phyloP scores from a whole-genome alignment of 2,888 invertebrate species.

The Caenorhabditis doughertyi region DNA sequence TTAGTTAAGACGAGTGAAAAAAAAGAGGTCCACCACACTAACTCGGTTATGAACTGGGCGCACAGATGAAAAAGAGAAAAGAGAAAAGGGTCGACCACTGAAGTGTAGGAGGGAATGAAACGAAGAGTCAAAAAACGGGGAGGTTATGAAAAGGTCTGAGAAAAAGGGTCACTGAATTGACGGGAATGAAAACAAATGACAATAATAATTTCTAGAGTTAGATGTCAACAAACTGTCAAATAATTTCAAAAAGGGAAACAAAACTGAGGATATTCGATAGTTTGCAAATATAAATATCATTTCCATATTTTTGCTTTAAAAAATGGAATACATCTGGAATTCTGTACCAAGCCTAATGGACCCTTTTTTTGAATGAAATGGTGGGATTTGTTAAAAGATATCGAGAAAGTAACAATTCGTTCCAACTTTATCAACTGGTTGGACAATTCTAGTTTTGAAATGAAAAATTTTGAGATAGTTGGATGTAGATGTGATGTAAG shows the following conservation, averaged over 20 bases:
- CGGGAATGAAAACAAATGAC: neutral
- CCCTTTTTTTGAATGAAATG: too few relatives aligned
- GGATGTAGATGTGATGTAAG: too few relatives aligned
- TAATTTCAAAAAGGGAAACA: neutral
- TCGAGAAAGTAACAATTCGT: too few relatives aligned
- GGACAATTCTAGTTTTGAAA: too few relatives aligned
- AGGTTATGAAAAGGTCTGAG: slow-evolving; percentile 22
- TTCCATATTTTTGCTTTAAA: too few relatives aligned
- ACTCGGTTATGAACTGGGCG: slow-evolving; percentile 49
- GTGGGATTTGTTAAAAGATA: too few relatives aligned
- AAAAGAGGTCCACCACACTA: slow-evolving; percentile 24
- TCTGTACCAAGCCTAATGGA: too few relatives aligned
- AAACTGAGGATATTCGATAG: neutral
- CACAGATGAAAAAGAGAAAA: slow-evolving; percentile 28
- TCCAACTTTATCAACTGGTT: too few relatives aligned
- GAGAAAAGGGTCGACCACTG: neutral
- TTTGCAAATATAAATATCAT: neutral
- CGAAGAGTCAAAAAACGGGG: slow-evolving; percentile 40
- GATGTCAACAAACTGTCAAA: neutral
- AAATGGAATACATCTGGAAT: too few relatives aligned
- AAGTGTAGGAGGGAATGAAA: slow-evolving; percentile 23
- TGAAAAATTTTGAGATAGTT: too few relatives aligned
- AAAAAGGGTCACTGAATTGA: slow-evolving; percentile 25
- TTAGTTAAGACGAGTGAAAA: slow-evolving; percentile 27
- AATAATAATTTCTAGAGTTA: neutral